These are phyloP conservation scores for Agrotis exclamationis DNA, from an alignment of 2,888 invertebrate species.

Conservation along the genomic window DNA sequence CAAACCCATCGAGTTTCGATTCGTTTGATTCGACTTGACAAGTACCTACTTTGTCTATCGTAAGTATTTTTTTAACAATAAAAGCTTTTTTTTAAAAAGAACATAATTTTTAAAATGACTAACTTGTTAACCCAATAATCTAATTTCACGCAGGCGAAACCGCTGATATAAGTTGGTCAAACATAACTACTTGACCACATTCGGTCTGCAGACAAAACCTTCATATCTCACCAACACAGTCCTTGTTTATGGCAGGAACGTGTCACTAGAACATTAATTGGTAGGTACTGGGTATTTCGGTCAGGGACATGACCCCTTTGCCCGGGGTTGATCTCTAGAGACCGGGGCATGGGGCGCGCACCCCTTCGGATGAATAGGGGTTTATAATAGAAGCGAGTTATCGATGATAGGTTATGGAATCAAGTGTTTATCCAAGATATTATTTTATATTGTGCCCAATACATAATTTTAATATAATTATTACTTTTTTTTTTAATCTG, in stretches of 20 bases:
- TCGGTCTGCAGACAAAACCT: neutral
- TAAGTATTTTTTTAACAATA: too few relatives aligned
- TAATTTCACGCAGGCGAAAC: too few relatives aligned
- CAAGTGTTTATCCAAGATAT: too few relatives aligned
- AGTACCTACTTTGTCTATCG: too few relatives aligned
- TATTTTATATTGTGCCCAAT: too few relatives aligned
- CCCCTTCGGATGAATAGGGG: constrained; percentile 2
- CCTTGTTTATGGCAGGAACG: constrained; percentile 7
- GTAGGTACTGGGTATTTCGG: constrained; percentile 32
- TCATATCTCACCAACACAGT: constrained; percentile 14
- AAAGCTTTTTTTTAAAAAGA: too few relatives aligned
- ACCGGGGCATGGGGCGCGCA: constrained; percentile 11
- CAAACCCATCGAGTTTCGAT: too few relatives aligned
- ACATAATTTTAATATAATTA: too few relatives aligned
- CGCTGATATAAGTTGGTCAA: neutral
- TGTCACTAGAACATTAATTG: constrained; percentile 15
- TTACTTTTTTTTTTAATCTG: too few relatives aligned
- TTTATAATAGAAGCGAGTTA: neutral
- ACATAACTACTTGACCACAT: neutral
- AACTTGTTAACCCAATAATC: too few relatives aligned
- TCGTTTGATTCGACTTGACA: too few relatives aligned
- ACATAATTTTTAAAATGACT: too few relatives aligned
- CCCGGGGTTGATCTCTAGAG: constrained; percentile 14
- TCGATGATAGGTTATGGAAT: neutral
- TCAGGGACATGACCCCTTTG: constrained; percentile 46